Percentiles rank a stretch among this genome's conserved stretches.
phyloP scores from a whole-genome alignment of 2,888 invertebrate genomes.

The Coecobrya sp. region DNA sequence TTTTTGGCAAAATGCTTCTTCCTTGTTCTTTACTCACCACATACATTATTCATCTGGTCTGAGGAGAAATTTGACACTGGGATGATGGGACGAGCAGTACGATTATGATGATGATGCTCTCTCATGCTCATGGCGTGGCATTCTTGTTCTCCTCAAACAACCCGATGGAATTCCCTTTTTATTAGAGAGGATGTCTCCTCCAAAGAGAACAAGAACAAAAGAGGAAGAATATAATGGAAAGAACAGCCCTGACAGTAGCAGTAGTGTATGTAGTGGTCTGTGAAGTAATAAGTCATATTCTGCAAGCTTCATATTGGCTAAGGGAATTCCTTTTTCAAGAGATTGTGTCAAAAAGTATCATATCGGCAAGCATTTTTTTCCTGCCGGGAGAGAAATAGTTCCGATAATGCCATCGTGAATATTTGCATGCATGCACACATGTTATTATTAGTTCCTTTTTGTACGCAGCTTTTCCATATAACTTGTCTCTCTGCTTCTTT shows the following conservation, averaged over 20 bases:
- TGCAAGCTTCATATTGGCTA: not conserved
- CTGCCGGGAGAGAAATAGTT: not conserved
- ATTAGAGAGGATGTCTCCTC: conserved; percentile 35
- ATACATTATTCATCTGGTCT: conserved; percentile 61
- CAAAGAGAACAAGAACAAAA: conserved; percentile 17
- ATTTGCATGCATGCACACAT: conserved; percentile 35
- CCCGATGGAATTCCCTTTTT: conserved; percentile 48
- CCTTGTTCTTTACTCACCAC: conserved; percentile 54
- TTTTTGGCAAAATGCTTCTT: conserved; percentile 60
- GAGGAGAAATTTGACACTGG: conserved; percentile 61
- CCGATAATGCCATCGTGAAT: conserved; percentile 29
- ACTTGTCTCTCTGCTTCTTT: not conserved
- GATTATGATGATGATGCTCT: conserved; percentile 44
- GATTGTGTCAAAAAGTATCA: conserved; percentile 42
- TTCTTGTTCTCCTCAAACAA: conserved; percentile 50
- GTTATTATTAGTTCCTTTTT: conserved; percentile 13
- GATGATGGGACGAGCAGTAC: conserved; percentile 31
- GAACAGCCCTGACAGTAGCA: not conserved
- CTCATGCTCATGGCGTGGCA: conserved; percentile 41
- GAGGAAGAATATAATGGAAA: not conserved
- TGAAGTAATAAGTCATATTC: conserved; percentile 19
- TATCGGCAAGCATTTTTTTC: conserved; percentile 14
- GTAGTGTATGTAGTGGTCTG: not conserved
- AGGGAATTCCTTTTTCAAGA: conserved; percentile 2
- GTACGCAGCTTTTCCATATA: not conserved